Evolutionary conservation across 1,140 invertebrate species (phyloP).

Genomic region (Euura lappo): DNA sequence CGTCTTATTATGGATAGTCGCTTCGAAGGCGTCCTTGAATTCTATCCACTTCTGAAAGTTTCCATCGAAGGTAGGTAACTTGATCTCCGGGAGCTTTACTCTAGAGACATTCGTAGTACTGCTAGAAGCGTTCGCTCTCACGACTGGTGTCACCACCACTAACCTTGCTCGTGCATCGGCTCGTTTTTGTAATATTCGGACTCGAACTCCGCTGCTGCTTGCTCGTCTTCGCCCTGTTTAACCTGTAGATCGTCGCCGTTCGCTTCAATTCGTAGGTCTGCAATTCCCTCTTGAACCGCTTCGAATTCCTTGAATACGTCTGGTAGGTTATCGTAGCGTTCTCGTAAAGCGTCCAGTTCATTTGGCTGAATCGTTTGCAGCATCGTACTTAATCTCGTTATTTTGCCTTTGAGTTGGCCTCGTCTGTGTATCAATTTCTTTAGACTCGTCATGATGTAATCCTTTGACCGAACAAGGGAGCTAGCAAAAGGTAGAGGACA

Average conservation of each 20-base stretch:
- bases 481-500: neutral
- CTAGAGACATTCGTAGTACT: neutral
- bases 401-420: neutral
- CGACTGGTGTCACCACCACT: neutral
- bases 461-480: too few relatives aligned
- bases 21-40: constrained; percentile 41
- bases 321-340: too few relatives aligned
- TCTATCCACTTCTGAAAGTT: constrained; percentile 38
- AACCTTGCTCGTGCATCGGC: neutral
- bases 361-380: neutral
- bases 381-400: neutral
- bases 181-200: neutral
- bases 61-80: constrained; percentile 37
- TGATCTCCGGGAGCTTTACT: constrained; percentile 35
- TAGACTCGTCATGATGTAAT: neutral
- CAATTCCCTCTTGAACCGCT: too few relatives aligned
- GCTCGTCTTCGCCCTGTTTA: neutral
- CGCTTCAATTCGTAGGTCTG: too few relatives aligned
- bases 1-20: constrained; percentile 38
- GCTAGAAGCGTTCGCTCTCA: neutral
- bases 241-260: neutral
- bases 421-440: neutral
- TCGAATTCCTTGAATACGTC: neutral
- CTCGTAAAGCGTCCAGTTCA: too few relatives aligned
- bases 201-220: neutral